Conservation (phyloP, 1,140 invertebrate genomes). For the Ooceraea biroi region DNA sequence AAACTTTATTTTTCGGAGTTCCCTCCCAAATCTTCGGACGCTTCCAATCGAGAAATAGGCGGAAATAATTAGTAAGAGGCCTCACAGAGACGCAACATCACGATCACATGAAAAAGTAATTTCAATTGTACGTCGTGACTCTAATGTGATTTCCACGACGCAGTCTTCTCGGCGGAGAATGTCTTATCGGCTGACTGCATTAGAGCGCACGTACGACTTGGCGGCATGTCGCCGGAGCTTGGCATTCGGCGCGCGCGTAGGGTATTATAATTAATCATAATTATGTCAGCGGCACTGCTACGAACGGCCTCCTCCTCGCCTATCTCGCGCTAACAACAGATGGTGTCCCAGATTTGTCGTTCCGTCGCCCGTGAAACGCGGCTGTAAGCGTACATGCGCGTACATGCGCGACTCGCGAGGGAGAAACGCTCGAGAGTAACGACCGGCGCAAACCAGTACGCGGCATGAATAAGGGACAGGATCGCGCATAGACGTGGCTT, state of each 20-base stretch:
- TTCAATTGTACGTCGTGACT: background rate
- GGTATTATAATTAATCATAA: slow-evolving; percentile 78
- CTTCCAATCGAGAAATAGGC: background rate
- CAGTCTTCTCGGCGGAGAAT: slow-evolving; percentile 11
- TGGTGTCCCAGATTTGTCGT: slow-evolving; percentile 73
- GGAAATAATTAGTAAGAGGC: background rate
- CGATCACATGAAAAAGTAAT: background rate
- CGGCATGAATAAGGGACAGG: slow-evolving; percentile 12
- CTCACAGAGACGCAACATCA: background rate
- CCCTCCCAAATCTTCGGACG: background rate
- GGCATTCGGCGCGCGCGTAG: slow-evolving; percentile 51
- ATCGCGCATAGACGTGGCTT: background rate
- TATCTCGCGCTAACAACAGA: slow-evolving; percentile 69
- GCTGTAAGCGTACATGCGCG: slow-evolving; percentile 36
- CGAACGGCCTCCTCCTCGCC: slow-evolving; percentile 60
- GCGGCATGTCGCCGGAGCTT: slow-evolving; percentile 51
- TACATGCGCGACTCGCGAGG: slow-evolving; percentile 34
- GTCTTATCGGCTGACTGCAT: slow-evolving; percentile 49
- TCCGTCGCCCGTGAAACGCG: slow-evolving; percentile 20
- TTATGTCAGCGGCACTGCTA: slow-evolving; percentile 72
- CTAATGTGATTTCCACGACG: slow-evolving; percentile 5
- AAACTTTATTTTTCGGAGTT: background rate
- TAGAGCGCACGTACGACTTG: slow-evolving; percentile 38
- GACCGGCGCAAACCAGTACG: slow-evolving; percentile 24
- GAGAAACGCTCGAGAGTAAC: slow-evolving; percentile 52